Conservation (phyloP, 2,113 vertebrate species). For the Machaerirhynchus nigripectus region DNA sequence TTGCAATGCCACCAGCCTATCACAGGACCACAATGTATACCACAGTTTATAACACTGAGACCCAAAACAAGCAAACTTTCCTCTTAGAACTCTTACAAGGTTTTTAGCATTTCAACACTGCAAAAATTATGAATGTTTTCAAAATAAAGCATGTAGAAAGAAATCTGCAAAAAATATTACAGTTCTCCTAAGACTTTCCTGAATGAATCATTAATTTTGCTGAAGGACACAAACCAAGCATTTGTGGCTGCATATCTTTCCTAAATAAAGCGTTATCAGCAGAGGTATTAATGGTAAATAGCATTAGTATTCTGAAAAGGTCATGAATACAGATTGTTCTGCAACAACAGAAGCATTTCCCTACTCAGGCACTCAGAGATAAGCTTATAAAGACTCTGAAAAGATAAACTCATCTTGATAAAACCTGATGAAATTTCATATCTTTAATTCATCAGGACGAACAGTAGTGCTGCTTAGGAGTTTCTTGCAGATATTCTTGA, state of each 20-base stretch:
- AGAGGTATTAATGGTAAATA: not conserved
- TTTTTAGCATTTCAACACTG: not conserved
- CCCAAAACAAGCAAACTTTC: not conserved
- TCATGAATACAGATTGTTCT: not conserved
- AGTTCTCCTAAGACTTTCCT: not conserved
- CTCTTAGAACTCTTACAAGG: not conserved
- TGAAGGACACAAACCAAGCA: not conserved
- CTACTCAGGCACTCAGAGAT: not conserved
- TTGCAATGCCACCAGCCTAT: not conserved
- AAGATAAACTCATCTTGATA: not conserved
- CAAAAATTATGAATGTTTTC: not conserved
- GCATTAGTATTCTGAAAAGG: not conserved
- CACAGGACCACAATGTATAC: not conserved
- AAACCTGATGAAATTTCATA: not conserved
- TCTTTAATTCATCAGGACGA: not conserved
- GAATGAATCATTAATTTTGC: not conserved
- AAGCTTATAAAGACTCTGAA: not conserved
- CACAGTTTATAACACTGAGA: not conserved
- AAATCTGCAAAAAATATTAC: not conserved
- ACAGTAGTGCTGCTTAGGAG: not conserved
- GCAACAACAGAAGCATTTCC: not conserved
- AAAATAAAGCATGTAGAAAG: not conserved
- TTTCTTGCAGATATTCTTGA: not conserved
- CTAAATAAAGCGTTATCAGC: not conserved
- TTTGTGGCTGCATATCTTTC: not conserved